These are phyloP conservation scores for Nicator chloris DNA, from an alignment of 2,113 vertebrate species.

Conservation along the genomic window DNA sequence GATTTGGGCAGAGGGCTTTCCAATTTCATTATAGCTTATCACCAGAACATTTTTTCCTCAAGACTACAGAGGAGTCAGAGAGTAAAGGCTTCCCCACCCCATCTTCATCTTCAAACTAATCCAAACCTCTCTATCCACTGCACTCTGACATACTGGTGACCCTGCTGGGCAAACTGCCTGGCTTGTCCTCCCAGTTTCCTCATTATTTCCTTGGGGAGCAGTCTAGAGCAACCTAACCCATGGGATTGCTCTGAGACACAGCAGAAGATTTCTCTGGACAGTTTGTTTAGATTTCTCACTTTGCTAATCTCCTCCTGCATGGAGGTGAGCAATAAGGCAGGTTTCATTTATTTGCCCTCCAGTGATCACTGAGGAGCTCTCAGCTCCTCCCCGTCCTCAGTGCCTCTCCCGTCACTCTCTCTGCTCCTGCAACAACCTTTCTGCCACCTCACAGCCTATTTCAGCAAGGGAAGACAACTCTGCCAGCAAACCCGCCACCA, in stretches of 20 bases:
- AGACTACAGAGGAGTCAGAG: neutral
- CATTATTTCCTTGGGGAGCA: neutral
- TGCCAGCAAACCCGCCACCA: neutral
- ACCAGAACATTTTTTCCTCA: neutral
- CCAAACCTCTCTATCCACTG: neutral
- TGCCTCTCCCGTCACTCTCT: neutral
- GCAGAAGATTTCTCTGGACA: neutral
- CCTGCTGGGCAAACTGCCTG: neutral
- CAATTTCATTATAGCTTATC: accelerated
- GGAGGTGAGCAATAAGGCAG: neutral
- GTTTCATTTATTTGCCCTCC: neutral
- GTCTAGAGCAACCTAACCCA: neutral
- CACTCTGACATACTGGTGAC: neutral
- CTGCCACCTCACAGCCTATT: neutral
- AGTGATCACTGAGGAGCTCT: neutral
- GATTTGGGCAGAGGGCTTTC: neutral
- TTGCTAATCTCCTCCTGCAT: neutral
- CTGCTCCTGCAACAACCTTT: neutral
- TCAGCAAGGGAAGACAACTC: neutral
- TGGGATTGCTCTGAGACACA: neutral
- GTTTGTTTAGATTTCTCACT: neutral
- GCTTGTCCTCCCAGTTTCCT: neutral
- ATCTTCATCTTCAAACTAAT: neutral
- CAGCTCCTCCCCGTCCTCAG: accelerated
- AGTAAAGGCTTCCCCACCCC: neutral